Evolutionary conservation across 2,888 invertebrate species (phyloP).

Genomic region (Oasisia sp.): DNA sequence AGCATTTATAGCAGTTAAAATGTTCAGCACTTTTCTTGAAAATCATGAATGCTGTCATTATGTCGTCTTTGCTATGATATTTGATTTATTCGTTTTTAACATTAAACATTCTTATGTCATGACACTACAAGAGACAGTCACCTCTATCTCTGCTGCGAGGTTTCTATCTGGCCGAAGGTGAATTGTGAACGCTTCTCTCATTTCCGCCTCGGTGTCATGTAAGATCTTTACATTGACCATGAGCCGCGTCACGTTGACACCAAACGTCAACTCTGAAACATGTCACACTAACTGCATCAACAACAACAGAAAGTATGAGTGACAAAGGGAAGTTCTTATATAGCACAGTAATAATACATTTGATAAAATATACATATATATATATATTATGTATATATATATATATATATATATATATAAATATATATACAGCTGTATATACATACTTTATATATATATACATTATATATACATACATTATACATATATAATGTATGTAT

Average conservation of each 20-base stretch:
- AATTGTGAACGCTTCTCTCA: constrained; percentile 62
- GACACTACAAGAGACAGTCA: constrained; percentile 34
- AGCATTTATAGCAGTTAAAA: not conserved
- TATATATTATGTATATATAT: too few species aligned
- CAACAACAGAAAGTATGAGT: not conserved
- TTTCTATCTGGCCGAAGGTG: constrained; percentile 54
- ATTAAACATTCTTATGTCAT: too few species aligned
- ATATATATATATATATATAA: too few species aligned
- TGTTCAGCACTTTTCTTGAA: not conserved
- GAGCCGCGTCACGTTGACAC: constrained; percentile 54
- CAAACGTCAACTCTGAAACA: constrained; percentile 59
- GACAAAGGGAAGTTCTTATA: not conserved
- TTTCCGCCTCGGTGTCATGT: constrained; percentile 59
- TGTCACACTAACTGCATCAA: not conserved
- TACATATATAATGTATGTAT: too few species aligned
- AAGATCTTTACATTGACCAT: constrained; percentile 60
- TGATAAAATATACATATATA: too few species aligned
- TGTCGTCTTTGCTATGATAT: too few species aligned
- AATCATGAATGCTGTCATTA: too few species aligned
- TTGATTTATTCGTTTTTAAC: too few species aligned
- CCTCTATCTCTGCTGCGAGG: constrained; percentile 58
- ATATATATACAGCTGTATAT: too few species aligned
- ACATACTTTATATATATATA: too few species aligned
- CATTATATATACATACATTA: too few species aligned
- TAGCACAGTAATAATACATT: not conserved